phyloP scores from a whole-genome alignment of 2,888 invertebrate species.

The Melanargia galathea region DNA sequence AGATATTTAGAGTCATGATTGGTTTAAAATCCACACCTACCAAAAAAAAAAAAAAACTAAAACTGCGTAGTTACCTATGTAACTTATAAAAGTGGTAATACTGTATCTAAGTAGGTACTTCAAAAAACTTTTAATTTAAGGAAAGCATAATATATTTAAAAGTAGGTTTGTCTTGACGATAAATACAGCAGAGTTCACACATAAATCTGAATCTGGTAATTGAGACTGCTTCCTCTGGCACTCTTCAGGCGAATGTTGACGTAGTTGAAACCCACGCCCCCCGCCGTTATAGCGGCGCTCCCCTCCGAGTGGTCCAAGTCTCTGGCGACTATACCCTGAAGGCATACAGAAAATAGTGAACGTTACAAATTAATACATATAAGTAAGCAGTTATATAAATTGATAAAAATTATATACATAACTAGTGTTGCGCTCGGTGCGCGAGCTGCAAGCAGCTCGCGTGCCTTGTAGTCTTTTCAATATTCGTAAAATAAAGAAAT shows the following conservation, averaged over 20 bases:
- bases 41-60: too few species aligned
- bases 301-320: constrained; percentile 55
- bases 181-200: constrained; percentile 39
- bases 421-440: too few species aligned
- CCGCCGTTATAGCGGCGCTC: constrained; percentile 57
- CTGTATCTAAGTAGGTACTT: too few species aligned
- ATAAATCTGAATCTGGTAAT: constrained; percentile 65
- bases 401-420: too few species aligned
- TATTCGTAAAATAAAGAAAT: too few species aligned
- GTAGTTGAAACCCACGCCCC: constrained; percentile 60
- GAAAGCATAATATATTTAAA: neutral
- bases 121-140: neutral
- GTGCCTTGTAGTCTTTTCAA: too few species aligned
- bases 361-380: too few species aligned
- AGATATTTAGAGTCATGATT: too few species aligned
- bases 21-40: too few species aligned
- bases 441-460: too few species aligned
- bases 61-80: too few species aligned
- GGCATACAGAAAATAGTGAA: constrained; percentile 16
- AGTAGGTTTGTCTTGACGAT: neutral
- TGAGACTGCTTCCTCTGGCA: constrained; percentile 55
- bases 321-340: constrained; percentile 61
- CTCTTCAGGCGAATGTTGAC: constrained; percentile 65
- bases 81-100: too few species aligned
- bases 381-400: neutral